Evolutionary conservation across 2,113 vertebrate genomes (phyloP), one percentile per base, ranked within the genome.

Genomic region (Mesembrinibis cayennensis): DNA sequence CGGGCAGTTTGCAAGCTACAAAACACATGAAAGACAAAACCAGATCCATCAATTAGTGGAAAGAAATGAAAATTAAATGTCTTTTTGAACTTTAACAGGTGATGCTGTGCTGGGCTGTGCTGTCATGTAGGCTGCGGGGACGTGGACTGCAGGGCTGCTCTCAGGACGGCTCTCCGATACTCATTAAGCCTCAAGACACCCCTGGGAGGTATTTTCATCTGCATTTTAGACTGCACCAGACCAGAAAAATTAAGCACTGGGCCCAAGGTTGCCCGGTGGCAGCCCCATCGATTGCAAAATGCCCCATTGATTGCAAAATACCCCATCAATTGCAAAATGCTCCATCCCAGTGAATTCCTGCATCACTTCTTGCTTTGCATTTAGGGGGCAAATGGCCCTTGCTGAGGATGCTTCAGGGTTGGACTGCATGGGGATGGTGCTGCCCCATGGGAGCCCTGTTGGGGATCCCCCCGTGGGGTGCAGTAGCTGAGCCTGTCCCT

Each of bases 111-210:
- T 20, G 20, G 56, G 26, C 59, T n/a, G 44, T 3, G 25, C 0
- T 9, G 0, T 17, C 83, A 32, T 3, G 2, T 9, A 8, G 44
- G 62, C 12, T 34, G 36, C 2, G 25, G 71, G 58, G 67, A 10
- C 0, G 8, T 9, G 59, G 53, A 36, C 56, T 9, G 62, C 44
- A 9, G 67, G 4, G 50, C 30, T 44, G 63, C 55, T 40, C 44
- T 27, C 3, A 12, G 66, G 45, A n/a, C 0, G 5, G 12, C 34
- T 40, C 29, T 25, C 55, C 3, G 13, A 1, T 13, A 4, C 34
- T 44, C 34, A 0, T 1, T 9, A 32, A 56, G 77, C 25, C 15
- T 53, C 63, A 32, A 63, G 27, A 72, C 38, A 36, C 3, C 5
- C 22, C 12, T 13, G 38, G 23, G 22, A 50, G 18, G 42, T 55